A percentile compares a stretch with the other conserved stretches of the same genome.
These are phyloP conservation scores for Poliocrania exsul DNA, from an alignment of 2,797 vertebrate species.

Conservation along the genomic window DNA sequence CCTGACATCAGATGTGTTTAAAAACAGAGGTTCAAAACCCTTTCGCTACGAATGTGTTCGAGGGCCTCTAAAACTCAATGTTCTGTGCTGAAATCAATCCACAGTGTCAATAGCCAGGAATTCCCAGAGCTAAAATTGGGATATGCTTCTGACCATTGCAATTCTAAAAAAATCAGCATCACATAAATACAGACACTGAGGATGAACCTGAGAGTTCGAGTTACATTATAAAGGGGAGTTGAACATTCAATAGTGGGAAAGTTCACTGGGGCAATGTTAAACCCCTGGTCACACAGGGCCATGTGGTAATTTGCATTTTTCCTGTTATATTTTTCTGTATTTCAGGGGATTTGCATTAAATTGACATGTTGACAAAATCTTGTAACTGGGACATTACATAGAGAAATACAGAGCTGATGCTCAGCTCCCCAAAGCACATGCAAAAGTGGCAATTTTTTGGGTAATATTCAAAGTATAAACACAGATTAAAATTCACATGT, in stretches of 20 bases:
- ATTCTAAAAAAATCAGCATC: neutral
- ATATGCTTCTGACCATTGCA: neutral
- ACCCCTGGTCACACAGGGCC: neutral
- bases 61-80: constrained; percentile 30
- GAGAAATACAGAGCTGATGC: neutral
- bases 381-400: fast-evolving
- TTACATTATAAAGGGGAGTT: neutral
- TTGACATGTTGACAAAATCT: neutral
- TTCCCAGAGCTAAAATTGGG: neutral
- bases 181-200: neutral
- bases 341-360: neutral
- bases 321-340: neutral
- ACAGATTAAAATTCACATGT: neutral
- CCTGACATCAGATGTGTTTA: neutral
- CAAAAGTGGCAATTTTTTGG: neutral
- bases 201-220: neutral
- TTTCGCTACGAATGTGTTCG: fast-evolving
- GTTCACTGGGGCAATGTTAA: neutral
- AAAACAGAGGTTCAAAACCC: neutral
- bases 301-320: fast-evolving
- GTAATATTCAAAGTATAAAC: neutral
- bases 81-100: constrained; percentile 41
- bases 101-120: neutral
- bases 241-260: neutral
- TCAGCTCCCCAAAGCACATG: neutral